Percentiles rank a stretch among this genome's conserved stretches.
Evolutionary conservation across 2,113 vertebrate genomes (phyloP).

Genomic region (Coregonus clupeaformis): DNA sequence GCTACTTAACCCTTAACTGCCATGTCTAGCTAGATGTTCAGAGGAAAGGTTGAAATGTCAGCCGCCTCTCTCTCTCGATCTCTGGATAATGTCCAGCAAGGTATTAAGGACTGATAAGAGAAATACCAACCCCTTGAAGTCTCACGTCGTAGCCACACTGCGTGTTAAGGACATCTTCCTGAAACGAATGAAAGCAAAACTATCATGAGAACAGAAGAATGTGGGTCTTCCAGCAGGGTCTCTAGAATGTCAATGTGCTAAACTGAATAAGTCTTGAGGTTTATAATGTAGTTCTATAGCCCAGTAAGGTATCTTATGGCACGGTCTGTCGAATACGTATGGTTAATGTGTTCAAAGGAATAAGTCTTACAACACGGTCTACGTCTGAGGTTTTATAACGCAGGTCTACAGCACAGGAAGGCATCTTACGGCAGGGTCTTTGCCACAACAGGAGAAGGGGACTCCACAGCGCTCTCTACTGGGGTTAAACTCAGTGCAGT

Average conservation of each 20-base stretch:
- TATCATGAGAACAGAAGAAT: not conserved
- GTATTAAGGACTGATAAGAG: too few species aligned
- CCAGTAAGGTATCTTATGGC: not conserved
- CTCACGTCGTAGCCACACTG: conserved; percentile 91
- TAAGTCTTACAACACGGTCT: too few species aligned
- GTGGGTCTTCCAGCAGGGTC: not conserved
- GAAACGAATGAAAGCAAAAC: conserved; percentile 21
- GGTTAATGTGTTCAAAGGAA: not conserved
- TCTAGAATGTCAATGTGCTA: not conserved
- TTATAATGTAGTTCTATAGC: not conserved
- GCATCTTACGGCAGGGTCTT: conserved; percentile 74
- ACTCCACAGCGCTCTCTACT: conserved; percentile 90
- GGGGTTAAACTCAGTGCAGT: conserved; percentile 87
- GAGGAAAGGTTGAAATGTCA: too few species aligned
- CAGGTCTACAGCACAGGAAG: not conserved
- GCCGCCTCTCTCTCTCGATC: too few species aligned
- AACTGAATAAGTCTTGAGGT: not conserved
- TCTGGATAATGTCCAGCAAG: too few species aligned
- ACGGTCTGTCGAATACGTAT: too few species aligned
- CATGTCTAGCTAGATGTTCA: too few species aligned
- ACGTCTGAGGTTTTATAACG: not conserved
- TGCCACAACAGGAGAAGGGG: conserved; percentile 90
- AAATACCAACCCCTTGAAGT: conserved; percentile 74
- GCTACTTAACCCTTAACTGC: not conserved
- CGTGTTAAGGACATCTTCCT: conserved; percentile 90